These are phyloP conservation scores for Microctonus aethiopoides DNA, from an alignment of 2,888 invertebrate species.

Conservation along the genomic window DNA sequence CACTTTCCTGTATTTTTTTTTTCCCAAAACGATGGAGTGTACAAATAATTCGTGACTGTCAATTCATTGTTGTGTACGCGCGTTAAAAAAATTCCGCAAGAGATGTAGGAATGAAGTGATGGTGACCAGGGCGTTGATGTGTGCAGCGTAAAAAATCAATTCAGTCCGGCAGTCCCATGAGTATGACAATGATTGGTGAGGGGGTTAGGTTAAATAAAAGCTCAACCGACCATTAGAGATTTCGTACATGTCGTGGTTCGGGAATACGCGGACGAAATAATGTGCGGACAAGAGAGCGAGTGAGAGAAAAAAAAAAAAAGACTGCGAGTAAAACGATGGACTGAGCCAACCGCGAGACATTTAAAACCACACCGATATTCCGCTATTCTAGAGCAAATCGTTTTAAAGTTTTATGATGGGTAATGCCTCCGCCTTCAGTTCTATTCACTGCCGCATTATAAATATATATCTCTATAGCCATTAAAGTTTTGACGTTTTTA, in stretches of 20 bases:
- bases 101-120: constrained; percentile 7
- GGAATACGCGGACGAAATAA: constrained; percentile 32
- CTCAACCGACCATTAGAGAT: constrained; percentile 39
- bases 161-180: constrained; percentile 1
- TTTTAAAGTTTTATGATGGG: constrained; percentile 61
- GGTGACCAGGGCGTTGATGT: not conserved
- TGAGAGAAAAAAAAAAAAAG: not conserved
- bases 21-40: constrained; percentile 10
- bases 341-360: constrained; percentile 31
- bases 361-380: constrained; percentile 36
- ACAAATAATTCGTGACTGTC: constrained; percentile 21
- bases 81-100: not conserved
- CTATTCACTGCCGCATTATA: not conserved
- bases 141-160: constrained; percentile 37
- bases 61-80: constrained; percentile 22
- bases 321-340: constrained; percentile 4
- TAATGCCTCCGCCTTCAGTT: constrained; percentile 51
- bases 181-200: constrained; percentile 3
- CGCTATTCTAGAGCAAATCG: constrained; percentile 53
- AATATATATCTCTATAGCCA: constrained; percentile 51
- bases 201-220: constrained; percentile 39
- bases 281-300: constrained; percentile 20
- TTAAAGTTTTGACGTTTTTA: constrained; percentile 45
- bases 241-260: constrained; percentile 28
- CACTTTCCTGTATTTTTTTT: constrained; percentile 9